These are phyloP conservation scores for Nycticorax nycticorax DNA, from an alignment of 2,113 vertebrate species.

Conservation along the genomic window DNA sequence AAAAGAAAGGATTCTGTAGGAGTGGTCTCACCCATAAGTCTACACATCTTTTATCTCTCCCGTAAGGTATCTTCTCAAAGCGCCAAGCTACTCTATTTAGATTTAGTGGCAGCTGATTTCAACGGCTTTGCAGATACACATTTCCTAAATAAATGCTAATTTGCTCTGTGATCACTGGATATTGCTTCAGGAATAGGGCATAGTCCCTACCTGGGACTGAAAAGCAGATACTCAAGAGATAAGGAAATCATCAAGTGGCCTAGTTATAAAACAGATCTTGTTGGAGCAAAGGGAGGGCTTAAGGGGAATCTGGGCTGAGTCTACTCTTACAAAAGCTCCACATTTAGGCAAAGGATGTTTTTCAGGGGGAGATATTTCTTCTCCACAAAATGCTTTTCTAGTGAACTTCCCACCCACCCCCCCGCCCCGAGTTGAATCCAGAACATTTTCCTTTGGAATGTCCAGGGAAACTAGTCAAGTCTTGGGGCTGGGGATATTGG, in stretches of 20 bases:
- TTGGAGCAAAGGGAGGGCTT: not conserved
- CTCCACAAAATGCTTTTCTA: not conserved
- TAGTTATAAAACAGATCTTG: not conserved
- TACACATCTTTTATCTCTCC: not conserved
- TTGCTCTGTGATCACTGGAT: not conserved
- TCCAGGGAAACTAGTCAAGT: not conserved
- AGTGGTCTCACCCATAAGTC: not conserved
- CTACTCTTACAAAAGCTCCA: not conserved
- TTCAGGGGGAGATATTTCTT: not conserved
- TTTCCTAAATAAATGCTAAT: not conserved
- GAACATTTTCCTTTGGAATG: not conserved
- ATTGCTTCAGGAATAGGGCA: not conserved
- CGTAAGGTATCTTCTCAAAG: not conserved
- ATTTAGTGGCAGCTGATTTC: not conserved
- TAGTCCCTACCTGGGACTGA: not conserved
- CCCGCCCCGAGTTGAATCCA: not conserved
- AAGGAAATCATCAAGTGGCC: not conserved
- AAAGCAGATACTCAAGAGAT: not conserved
- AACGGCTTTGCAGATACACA: not conserved
- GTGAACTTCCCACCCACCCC: not conserved
- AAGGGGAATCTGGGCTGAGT: not conserved
- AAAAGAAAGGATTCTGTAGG: slow-evolving; percentile 19
- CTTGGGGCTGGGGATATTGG: not conserved
- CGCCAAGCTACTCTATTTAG: not conserved
- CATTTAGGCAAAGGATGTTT: not conserved